Conservation (phyloP, 2,797 vertebrate species). For the Enteromius trimaculatus region DNA sequence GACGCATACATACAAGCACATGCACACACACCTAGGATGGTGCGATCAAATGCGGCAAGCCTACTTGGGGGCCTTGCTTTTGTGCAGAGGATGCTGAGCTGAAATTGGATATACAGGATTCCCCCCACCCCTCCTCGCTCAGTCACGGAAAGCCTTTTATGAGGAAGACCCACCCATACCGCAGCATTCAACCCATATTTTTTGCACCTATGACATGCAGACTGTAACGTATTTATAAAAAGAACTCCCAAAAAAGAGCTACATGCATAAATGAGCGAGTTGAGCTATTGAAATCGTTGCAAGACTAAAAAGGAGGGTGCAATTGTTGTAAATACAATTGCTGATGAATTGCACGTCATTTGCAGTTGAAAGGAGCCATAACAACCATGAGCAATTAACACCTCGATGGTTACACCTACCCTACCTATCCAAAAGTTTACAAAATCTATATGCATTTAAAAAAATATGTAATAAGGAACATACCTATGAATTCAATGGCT, state of each 20-base stretch:
- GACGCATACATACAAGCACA: conserved; percentile 71
- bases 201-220: neutral
- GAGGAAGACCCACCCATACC: conserved; percentile 45
- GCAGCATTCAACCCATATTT: neutral
- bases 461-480: conserved; percentile 48
- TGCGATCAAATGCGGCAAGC: conserved; percentile 51
- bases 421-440: neutral
- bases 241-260: neutral
- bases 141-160: conserved; percentile 42
- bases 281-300: conserved; percentile 8
- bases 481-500: conserved; percentile 86
- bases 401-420: neutral
- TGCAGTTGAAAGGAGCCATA: conserved; percentile 17
- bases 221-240: neutral
- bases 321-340: conserved; percentile 41
- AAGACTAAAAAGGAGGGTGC: conserved; percentile 1
- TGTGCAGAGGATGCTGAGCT: conserved; percentile 49
- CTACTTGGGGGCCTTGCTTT: conserved; percentile 39
- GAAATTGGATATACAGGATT: conserved; percentile 47
- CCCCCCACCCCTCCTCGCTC: conserved; percentile 28
- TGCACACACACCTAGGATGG: conserved; percentile 50
- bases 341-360: conserved; percentile 11
- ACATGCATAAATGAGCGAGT: conserved; percentile 3
- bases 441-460: neutral
- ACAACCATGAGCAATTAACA: conserved; percentile 6